A percentile compares a stretch with the other conserved stretches of the same genome.
Evolutionary conservation across 2,888 invertebrate genomes (phyloP).

Genomic region (Matsumyia berberina): DNA sequence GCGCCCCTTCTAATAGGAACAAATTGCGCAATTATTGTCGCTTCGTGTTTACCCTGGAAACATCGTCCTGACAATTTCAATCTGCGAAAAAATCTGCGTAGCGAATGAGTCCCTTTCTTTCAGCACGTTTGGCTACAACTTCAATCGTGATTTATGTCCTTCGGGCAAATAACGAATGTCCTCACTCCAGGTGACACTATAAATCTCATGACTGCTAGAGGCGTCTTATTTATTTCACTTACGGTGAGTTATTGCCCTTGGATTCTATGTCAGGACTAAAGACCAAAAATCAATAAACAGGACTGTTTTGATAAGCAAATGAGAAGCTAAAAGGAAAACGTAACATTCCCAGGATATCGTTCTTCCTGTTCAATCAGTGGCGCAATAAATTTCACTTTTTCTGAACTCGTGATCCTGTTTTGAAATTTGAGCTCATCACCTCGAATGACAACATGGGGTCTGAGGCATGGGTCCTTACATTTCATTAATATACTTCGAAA

Average conservation of each 20-base stretch:
- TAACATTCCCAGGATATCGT: slow-evolving; percentile 54
- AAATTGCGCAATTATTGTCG: slow-evolving; percentile 76
- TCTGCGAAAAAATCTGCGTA: slow-evolving; percentile 71
- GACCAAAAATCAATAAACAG: slow-evolving; percentile 38
- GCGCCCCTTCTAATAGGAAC: slow-evolving; percentile 65
- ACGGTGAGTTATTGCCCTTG: slow-evolving; percentile 66
- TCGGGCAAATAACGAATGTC: slow-evolving; percentile 61
- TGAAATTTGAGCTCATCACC: slow-evolving; percentile 68
- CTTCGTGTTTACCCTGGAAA: slow-evolving; percentile 64
- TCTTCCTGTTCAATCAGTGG: slow-evolving; percentile 74
- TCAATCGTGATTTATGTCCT: slow-evolving; percentile 64
- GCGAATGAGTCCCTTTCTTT: slow-evolving; percentile 53
- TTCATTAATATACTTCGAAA: slow-evolving; percentile 42
- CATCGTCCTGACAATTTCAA: slow-evolving; percentile 38
- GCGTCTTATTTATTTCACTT: slow-evolving; percentile 74
- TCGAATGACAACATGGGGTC: slow-evolving; percentile 25
- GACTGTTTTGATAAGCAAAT: slow-evolving; percentile 64
- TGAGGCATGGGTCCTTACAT: slow-evolving; percentile 1
- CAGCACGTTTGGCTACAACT: slow-evolving; percentile 30
- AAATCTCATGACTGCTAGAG: slow-evolving; percentile 67
- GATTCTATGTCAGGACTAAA: slow-evolving; percentile 33
- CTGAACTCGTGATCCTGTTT: slow-evolving; percentile 61
- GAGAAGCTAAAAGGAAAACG: slow-evolving; percentile 19
- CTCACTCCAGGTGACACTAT: slow-evolving; percentile 75
- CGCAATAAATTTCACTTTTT: slow-evolving; percentile 76